A percentile compares a stretch with the other conserved stretches of the same genome.
These are phyloP conservation scores for Epicauta chinensis DNA, from an alignment of 1,140 invertebrate species.

Conservation along the genomic window DNA sequence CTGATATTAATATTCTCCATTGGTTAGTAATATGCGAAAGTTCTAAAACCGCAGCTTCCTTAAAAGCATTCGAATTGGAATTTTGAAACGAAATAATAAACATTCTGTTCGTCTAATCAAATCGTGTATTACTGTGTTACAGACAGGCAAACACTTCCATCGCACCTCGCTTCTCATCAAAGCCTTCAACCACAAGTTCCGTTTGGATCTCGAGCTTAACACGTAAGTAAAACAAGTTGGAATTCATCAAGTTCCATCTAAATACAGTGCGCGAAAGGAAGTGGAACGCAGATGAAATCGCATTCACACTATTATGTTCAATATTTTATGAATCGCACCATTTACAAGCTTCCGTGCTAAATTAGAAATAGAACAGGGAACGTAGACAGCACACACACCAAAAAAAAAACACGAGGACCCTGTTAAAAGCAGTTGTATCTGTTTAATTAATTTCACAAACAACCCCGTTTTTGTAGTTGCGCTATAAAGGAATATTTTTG, in stretches of 20 bases:
- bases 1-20: conserved; percentile 15
- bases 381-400: no score
- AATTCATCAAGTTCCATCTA: conserved; percentile 5
- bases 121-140: conserved; percentile 48
- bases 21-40: conserved; percentile 2
- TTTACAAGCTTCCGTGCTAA: no score
- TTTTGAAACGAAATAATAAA: no score
- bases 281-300: no score
- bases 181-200: conserved; percentile 94
- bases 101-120: background rate
- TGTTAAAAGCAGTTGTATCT: no score
- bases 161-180: conserved; percentile 89
- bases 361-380: no score
- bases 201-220: conserved; percentile 90
- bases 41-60: no score
- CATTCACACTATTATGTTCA: background rate
- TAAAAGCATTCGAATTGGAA: no score
- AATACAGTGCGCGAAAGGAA: background rate
- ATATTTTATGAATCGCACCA: conserved; percentile 1
- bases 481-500: no score
- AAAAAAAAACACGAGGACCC: no score
- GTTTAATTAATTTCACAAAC: no score
- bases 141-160: conserved; percentile 89
- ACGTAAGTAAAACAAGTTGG: conserved; percentile 65
- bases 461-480: no score